Evolutionary conservation across 2,113 vertebrate species (phyloP), one percentile per base, ranked within the genome.

Genomic region (Aythya baeri): DNA sequence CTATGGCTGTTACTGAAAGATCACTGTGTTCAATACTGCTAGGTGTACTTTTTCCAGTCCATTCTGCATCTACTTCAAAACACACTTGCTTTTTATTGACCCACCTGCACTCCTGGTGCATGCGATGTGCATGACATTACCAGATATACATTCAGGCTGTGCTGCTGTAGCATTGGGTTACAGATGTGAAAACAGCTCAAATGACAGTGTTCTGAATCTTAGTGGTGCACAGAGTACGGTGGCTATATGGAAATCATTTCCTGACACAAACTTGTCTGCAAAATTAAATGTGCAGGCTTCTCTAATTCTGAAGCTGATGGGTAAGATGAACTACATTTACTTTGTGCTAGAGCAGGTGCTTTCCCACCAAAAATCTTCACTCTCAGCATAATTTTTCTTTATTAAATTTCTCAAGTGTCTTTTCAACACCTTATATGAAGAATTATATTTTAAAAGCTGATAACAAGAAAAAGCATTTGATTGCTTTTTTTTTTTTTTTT

Each of bases 121-220:
- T 6, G 22, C 0, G 1, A 7, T 0, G 0, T 73, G 67, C 79
- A 43, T 22, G 77, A 72, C 52, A 16, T 57, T 72, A 16, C 86
- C 87, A 93, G 87, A 75, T 95, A 88, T 83, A 43, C 1, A 4
- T 34, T 34, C 36, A 52, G 58, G 31, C 62, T 79, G 72, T 31
- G 75, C 59, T 89, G 79, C 46, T 59, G 62, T 52, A 80, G 50
- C 6, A 0, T 70, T 72, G 65, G 23, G 34, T 86, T 90, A 62
- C 86, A 65, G 46, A 63, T 80, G 72, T 50, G 68, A 70, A 75
- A 52, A 71, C 26, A 65, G 58, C 55, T 71, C 73, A 81, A 68
- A 83, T 93, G 77, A 76, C 50, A 4, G n/a, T 49, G 29, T 6
- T 65, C 67, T 75, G 74, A 76, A 78, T 89, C 83, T 91, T 90